These are phyloP conservation scores for Nebria salina DNA, from an alignment of 2,888 invertebrate species.

Conservation along the genomic window DNA sequence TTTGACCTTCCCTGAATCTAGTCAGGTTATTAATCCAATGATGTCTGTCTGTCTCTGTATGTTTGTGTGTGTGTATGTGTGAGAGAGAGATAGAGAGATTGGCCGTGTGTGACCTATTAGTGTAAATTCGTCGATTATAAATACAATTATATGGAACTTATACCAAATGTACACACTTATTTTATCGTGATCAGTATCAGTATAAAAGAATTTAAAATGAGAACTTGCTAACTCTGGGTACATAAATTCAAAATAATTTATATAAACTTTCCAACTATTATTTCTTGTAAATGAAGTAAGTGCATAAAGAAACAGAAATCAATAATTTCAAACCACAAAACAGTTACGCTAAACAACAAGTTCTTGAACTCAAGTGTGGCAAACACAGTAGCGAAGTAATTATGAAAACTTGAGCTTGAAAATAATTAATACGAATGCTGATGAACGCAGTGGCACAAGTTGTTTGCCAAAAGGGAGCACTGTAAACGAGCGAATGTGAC, in stretches of 20 bases:
- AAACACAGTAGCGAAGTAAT: constrained; percentile 16
- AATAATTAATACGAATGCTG: constrained; percentile 22
- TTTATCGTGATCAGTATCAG: no score
- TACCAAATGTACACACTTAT: no score
- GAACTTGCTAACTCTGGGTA: background rate
- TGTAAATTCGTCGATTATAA: no score
- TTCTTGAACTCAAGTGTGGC: constrained; percentile 13
- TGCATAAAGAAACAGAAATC: constrained; percentile 4
- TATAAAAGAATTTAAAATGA: no score
- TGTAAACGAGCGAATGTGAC: background rate
- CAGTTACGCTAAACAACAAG: constrained; percentile 9
- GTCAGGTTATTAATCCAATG: no score
- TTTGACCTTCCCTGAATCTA: no score
- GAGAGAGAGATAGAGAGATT: no score
- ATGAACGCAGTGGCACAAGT: constrained; percentile 16
- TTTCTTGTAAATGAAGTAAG: background rate
- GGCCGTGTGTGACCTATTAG: no score
- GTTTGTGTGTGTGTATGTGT: no score
- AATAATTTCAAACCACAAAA: constrained; percentile 12
- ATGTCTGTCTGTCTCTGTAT: no score
- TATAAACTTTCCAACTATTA: background rate
- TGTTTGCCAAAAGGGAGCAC: background rate
- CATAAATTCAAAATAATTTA: background rate
- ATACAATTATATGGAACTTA: no score
- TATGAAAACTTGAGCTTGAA: constrained; percentile 17